Evolutionary conservation across 2,888 invertebrate species (phyloP), one percentile per base, ranked within the genome.

Genomic region (Ichneumon xanthorius): DNA sequence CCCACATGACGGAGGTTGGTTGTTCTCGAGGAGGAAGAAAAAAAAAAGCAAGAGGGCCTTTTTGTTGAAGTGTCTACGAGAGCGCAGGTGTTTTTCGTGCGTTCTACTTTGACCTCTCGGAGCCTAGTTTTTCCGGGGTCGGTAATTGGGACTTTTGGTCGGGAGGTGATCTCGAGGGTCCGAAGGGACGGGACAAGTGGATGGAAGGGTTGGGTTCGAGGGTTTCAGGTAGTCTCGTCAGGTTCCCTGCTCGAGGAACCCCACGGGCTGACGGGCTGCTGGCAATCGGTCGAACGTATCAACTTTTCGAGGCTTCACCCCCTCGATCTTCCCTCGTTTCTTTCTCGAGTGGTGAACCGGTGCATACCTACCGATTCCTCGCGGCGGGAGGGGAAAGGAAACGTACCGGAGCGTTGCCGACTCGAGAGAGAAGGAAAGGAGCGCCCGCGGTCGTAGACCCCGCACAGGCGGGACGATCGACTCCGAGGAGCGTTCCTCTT

Each of bases 401-500:
- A 80, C 45, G 78, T 79, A 79, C 72, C 78, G 58, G 50, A 73
- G 68, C 61, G 70, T 40, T 61, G 82, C 71, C 16, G 75, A 53
- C 50, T 61, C 40, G 26, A 70, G 65, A 63, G 33, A 70, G 65
- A 61, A 19, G 65, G 45, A 33, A 40, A 73, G 70, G 79, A 80
- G 76, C 45, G 76, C 82, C 76, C 26, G 79, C 82, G 85, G 85
- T 85, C 85, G 85, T 76, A 85, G 85, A 85, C 85, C 85, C 75
- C 71, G 53, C 73, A n/a, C 71, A 71, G 45, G 77, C 81, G 70
- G 79, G 75, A 65, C 82, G 85, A 76, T 85, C 82, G 84, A 80
- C 84, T 80, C 80, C 58, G 40, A 80, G 84, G 58, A 84, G 40
- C 73, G 71, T 70, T 50, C 53, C 67, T 67, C 76, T 67, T 77